Conservation (phyloP, 2,888 invertebrate species). For the Ophioninae sp. region DNA sequence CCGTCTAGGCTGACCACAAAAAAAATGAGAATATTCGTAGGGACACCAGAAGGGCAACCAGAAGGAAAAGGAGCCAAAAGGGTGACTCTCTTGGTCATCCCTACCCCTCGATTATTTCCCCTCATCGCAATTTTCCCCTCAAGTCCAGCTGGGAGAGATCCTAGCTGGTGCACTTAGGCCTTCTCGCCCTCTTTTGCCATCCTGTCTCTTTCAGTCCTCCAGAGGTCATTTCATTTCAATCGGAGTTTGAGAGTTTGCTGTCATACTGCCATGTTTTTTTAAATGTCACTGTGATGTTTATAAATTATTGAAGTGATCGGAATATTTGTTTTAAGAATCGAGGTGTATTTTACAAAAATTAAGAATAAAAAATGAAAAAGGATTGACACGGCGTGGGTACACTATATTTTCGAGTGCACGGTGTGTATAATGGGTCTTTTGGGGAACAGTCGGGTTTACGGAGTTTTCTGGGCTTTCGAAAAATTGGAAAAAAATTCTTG, state of each 20-base stretch:
- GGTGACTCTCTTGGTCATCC: neutral
- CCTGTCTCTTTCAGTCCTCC: neutral
- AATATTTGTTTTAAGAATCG: too few species aligned
- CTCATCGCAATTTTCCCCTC: constrained; percentile 8
- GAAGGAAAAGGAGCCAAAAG: constrained; percentile 6
- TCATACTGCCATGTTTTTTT: neutral
- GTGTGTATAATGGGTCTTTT: too few species aligned
- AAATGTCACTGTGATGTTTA: neutral
- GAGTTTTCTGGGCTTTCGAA: too few species aligned
- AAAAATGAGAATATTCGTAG: neutral
- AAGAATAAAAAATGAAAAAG: too few species aligned
- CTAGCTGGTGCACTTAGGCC: constrained; percentile 45
- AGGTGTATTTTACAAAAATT: too few species aligned
- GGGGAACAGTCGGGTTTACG: too few species aligned
- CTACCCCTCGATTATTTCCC: neutral
- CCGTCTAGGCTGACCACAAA: neutral
- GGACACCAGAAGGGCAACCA: neutral
- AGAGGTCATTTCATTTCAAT: neutral
- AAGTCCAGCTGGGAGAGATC: too few species aligned
- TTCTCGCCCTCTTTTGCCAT: constrained; percentile 8
- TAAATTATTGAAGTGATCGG: too few species aligned
- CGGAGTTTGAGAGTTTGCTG: neutral
- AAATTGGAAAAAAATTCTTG: too few species aligned
- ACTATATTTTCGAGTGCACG: too few species aligned
- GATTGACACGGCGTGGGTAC: too few species aligned